Evolutionary conservation across 2,888 invertebrate species (phyloP).

Genomic region (Ophioninae sp.): DNA sequence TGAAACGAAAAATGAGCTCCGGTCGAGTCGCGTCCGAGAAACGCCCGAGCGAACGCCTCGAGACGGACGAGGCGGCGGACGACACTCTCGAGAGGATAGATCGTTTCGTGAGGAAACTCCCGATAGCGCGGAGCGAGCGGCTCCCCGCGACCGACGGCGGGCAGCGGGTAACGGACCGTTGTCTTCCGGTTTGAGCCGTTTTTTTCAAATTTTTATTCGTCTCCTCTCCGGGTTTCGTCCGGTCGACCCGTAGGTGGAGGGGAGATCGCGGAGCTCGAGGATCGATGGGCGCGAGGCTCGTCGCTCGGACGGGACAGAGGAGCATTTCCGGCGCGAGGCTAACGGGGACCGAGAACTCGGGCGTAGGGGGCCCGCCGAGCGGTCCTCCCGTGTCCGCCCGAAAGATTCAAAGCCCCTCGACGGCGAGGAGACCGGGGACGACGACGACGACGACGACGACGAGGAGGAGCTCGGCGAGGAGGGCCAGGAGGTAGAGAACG

Average conservation of each 20-base stretch:
- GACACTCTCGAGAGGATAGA: constrained; percentile 46
- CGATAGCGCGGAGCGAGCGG: constrained; percentile 38
- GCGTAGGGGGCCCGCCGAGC: constrained; percentile 40
- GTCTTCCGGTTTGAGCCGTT: no score
- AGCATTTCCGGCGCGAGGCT: neutral
- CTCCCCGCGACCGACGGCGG: no score
- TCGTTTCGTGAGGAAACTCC: constrained; percentile 60
- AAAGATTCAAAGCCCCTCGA: constrained; percentile 19
- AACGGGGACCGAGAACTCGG: constrained; percentile 18
- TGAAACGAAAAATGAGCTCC: constrained; percentile 46
- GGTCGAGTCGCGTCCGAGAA: constrained; percentile 36
- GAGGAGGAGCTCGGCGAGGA: constrained; percentile 18
- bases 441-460: constrained; percentile 14
- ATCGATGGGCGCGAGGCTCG: constrained; percentile 40
- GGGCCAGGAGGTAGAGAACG: no score
- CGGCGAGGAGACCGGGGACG: constrained; percentile 16
- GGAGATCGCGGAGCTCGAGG: constrained; percentile 38
- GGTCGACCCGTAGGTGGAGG: constrained; percentile 14
- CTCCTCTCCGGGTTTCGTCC: no score
- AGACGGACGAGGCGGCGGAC: constrained; percentile 4
- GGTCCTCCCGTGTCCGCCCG: constrained; percentile 28
- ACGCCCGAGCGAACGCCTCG: constrained; percentile 44
- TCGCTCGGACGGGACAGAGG: constrained; percentile 40
- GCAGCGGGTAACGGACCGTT: no score
- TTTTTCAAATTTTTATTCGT: neutral